phyloP scores from a whole-genome alignment of 2,888 invertebrate species.

The Xylophagus ater region DNA sequence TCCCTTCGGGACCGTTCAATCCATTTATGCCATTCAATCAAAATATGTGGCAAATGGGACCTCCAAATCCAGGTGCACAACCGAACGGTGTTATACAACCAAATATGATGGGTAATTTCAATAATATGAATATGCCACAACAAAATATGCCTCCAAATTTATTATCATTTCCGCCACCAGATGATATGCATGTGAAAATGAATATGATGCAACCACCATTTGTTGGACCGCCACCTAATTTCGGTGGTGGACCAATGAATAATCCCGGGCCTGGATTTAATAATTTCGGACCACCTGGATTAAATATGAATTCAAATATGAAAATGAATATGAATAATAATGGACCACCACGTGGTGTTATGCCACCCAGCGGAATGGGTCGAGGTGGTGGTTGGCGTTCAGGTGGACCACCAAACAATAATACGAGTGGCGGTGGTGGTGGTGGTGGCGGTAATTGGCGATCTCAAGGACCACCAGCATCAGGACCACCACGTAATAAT shows the following conservation, averaged over 20 bases:
- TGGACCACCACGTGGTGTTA: slow-evolving; percentile 23
- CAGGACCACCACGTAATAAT: slow-evolving; percentile 30
- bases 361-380: slow-evolving; percentile 39
- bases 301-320: slow-evolving; percentile 6
- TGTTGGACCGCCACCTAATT: neutral
- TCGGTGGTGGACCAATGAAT: slow-evolving; percentile 4
- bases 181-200: slow-evolving; percentile 13
- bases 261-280: slow-evolving; percentile 6
- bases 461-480: slow-evolving; percentile 41
- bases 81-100: slow-evolving; percentile 19
- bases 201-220: slow-evolving; percentile 7
- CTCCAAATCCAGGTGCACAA: slow-evolving; percentile 22
- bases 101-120: slow-evolving; percentile 12
- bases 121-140: slow-evolving; percentile 18
- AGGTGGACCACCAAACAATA: slow-evolving; percentile 20
- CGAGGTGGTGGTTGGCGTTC: slow-evolving; percentile 24
- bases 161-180: slow-evolving; percentile 23
- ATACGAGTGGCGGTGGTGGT: slow-evolving; percentile 27
- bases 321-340: slow-evolving; percentile 17
- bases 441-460: slow-evolving; percentile 21
- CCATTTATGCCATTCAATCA: slow-evolving; percentile 31
- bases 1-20: slow-evolving; percentile 26
- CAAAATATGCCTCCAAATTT: slow-evolving; percentile 16
- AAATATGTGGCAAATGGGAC: slow-evolving; percentile 29
- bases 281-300: slow-evolving; percentile 7